Percentiles rank a stretch among this genome's conserved stretches.
These are phyloP conservation scores for Polietes domitor DNA, from an alignment of 2,888 invertebrate species.

Conservation along the genomic window DNA sequence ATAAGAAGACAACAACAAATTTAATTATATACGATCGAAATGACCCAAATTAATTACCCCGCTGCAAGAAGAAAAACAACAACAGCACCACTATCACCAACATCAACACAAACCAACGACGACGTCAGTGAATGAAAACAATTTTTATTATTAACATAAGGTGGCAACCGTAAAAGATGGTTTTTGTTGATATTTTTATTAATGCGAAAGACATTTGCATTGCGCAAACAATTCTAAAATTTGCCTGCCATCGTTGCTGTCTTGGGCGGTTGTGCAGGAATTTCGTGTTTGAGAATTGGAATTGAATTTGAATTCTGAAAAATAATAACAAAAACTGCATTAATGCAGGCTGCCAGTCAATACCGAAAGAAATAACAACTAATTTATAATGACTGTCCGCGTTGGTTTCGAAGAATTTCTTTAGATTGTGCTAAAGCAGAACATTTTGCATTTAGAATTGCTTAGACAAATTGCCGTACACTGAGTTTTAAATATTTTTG, in stretches of 20 bases:
- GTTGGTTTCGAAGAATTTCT: too few relatives aligned
- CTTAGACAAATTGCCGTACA: too few relatives aligned
- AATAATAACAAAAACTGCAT: not conserved
- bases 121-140: constrained; percentile 7
- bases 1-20: constrained; percentile 34
- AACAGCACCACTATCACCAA: too few relatives aligned
- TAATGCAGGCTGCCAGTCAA: not conserved
- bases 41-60: constrained; percentile 60
- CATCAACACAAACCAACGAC: not conserved
- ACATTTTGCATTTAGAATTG: too few relatives aligned
- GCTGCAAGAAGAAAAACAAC: too few relatives aligned
- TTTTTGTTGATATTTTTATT: constrained; percentile 19
- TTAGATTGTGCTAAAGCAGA: too few relatives aligned
- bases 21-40: constrained; percentile 55
- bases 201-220: not conserved
- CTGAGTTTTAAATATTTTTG: too few relatives aligned
- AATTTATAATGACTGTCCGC: not conserved
- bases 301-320: not conserved
- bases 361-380: too few relatives aligned
- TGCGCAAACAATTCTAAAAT: not conserved
- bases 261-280: not conserved
- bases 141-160: constrained; percentile 53
- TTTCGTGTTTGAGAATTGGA: not conserved
- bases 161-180: constrained; percentile 9
- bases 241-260: not conserved